These are phyloP conservation scores for Silurus aristotelis DNA, from an alignment of 2,797 vertebrate genomes.

Conservation along the genomic window DNA sequence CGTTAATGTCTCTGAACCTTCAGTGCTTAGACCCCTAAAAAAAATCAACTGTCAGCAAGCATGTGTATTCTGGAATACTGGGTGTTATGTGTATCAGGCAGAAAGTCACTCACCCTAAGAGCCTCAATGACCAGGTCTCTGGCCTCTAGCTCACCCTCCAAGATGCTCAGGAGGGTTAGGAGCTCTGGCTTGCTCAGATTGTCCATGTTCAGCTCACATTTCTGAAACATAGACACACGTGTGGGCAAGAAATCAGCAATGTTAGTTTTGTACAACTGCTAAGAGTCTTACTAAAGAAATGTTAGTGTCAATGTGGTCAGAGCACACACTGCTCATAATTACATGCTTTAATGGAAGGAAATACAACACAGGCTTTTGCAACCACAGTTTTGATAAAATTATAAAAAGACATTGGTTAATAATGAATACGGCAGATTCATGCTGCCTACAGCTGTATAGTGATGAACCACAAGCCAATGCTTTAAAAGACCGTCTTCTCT, in stretches of 20 bases:
- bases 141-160: constrained; percentile 97
- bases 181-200: constrained; percentile 92
- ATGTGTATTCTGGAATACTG: neutral
- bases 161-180: constrained; percentile 91
- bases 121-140: constrained; percentile 97
- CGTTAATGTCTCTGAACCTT: neutral
- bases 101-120: constrained; percentile 88
- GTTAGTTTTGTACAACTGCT: constrained; percentile 29
- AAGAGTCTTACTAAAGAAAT: constrained; percentile 27
- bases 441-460: neutral
- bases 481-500: neutral
- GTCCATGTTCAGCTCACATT: constrained; percentile 95
- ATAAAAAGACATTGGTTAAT: neutral
- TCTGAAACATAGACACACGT: constrained; percentile 70
- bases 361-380: neutral
- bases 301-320: constrained; percentile 10
- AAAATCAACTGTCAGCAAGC: neutral
- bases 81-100: neutral
- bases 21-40: neutral
- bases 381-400: neutral
- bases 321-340: neutral
- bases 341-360: neutral
- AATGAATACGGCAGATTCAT: neutral
- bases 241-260: constrained; percentile 16
- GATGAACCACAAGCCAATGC: neutral